Base-by-base conservation (phyloP, 2,797 vertebrate species). In the Echiichthys vipera region DNA sequence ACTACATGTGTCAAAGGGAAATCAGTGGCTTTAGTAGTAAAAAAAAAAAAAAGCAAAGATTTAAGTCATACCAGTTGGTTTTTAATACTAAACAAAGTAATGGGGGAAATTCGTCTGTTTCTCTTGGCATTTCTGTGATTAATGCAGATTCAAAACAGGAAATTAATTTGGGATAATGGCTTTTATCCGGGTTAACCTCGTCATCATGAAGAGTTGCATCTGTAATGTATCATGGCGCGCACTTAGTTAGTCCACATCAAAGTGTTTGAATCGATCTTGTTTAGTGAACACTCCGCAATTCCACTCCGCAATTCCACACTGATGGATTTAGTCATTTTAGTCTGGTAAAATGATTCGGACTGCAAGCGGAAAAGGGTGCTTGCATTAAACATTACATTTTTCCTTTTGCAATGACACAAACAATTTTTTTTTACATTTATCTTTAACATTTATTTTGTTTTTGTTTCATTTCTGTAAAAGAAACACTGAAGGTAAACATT, bases 401-500 rank as follows among this genome's bases (percentile, higher is more conserved):
- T 25, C 0, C 15, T 13, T 3, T 17, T 15, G n/a, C n/a, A 49
- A 78, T 65, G 11, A 84, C 18, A 74, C 74, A 70, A 80, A 50
- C 5, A 14, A 20, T 27, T 46, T 17, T 29, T 6, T 51, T 47
- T 75, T 66, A 77, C 71, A 81, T 81, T 50, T n/a, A 85, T 58
- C 12, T 79, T 80, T 25, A 72, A 88, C 79, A 86, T 88, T 85
- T 90, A 90, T 88, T 89, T 46, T 71, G 2, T 65, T 73, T 51
- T 61, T 45, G n/a, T 72, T 81, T 89, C 15, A 84, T 83, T 85
- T 86, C 34, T 86, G 77, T 72, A 85, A 91, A 92, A 89, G 74
- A 88, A 89, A 91, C 85, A 91, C 66, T 80, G 69, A 81, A 88
- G 88, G 84, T 90, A 88, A 89, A 91, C 75, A 75, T 80, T 14